Percentiles rank a stretch among this genome's conserved stretches.
These are phyloP conservation scores for Leptopilina clavipes DNA, from an alignment of 1,140 invertebrate species.

Conservation along the genomic window DNA sequence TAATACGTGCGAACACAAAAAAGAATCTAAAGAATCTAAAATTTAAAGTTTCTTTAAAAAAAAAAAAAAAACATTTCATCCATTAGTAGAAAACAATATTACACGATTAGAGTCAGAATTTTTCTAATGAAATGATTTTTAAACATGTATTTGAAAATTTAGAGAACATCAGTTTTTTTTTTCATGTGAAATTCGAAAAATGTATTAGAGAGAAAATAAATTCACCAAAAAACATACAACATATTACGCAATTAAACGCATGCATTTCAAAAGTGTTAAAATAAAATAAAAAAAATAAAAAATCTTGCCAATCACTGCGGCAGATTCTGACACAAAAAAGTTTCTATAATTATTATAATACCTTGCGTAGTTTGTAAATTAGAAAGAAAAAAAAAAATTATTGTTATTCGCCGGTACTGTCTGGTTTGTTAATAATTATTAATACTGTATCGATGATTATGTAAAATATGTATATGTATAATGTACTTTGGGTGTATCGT, in stretches of 20 bases:
- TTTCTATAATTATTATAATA: conserved; percentile 31
- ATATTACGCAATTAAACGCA: not conserved
- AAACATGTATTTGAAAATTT: too few species aligned
- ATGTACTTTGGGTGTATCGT: conserved; percentile 73
- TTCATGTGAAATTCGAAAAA: not conserved
- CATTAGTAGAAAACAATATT: too few species aligned
- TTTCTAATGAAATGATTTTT: too few species aligned
- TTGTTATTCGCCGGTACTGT: conserved; percentile 69
- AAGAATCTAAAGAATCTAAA: too few species aligned
- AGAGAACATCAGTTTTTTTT: too few species aligned
- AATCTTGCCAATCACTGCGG: not conserved
- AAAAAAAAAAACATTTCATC: too few species aligned
- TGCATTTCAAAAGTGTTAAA: conserved; percentile 11
- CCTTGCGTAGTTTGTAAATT: conserved; percentile 49
- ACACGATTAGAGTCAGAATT: too few species aligned
- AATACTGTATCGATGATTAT: conserved; percentile 66
- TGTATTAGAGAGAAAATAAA: not conserved
- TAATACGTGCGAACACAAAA: conserved; percentile 9
- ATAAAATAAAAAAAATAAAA: too few species aligned
- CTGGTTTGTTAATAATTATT: conserved; percentile 73
- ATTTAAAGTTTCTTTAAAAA: too few species aligned
- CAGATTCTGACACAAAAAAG: not conserved
- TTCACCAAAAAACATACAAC: not conserved
- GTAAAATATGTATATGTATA: conserved; percentile 75
- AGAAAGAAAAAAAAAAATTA: conserved; percentile 58